Evolutionary conservation across 2,113 vertebrate species (phyloP), one percentile per base, ranked within the genome.

Genomic region (Crotalus viridis): DNA sequence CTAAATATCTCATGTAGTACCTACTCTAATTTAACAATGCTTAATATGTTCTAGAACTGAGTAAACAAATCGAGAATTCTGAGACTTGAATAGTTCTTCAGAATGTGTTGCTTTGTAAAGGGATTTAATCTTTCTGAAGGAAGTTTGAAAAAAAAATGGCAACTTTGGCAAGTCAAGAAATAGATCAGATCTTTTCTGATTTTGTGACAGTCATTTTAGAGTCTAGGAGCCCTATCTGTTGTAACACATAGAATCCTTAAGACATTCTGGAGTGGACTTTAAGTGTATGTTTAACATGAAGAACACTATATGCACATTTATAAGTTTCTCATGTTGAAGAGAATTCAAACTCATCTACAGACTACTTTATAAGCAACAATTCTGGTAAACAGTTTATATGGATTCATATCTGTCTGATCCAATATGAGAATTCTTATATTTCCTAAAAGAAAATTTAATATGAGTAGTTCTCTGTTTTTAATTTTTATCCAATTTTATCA

Each of bases 401-500:
- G 69, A 51, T 28, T 89, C 52, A n/a, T 57, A 69, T 52, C 17
- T 51, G 0, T 46, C 85, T 89, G 15, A 17, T 33, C 55, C 54
- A 89, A 39, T 26, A 93, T 64, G 43, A 85, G 48, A 81, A 4
- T 9, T 54, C 48, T 54, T 74, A 91, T 61, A 19, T 1, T 74
- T 43, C 43, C 56, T 33, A 91, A 48, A 15, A 57, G 1, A 88
- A 4, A 88, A 88, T 89, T 85, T 89, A 52, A 89, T 7, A 48
- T 88, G 12, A 92, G 56, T 43, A 10, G 22, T 95, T 95, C 92
- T 86, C 86, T 69, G 43, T 64, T 90, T 61, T 81, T 56, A 59
- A 28, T 1, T 87, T 81, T 19, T 43, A 39, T 7, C 51, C 46
- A 74, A 81, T 10, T 92, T 69, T 28, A 21, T 48, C 59, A 39